A percentile compares a stretch with the other conserved stretches of the same genome.
Conservation (phyloP, 2,113 vertebrate genomes). For the Gobio gobio region DNA sequence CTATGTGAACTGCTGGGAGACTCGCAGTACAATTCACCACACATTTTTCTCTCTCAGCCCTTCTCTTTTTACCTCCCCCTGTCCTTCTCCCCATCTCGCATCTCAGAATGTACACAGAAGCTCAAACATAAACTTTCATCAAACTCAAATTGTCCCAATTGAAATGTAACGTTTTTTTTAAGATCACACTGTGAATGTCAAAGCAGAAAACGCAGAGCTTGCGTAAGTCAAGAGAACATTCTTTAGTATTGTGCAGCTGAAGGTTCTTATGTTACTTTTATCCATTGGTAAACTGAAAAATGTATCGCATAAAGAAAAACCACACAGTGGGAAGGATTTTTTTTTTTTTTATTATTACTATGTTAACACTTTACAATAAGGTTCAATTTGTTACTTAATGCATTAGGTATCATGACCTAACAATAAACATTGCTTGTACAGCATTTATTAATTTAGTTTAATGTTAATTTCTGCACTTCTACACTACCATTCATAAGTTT, state of each 20-base stretch:
- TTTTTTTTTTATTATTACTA: not conserved
- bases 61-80: constrained; percentile 34
- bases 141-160: not conserved
- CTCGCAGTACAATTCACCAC: not conserved
- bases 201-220: not conserved
- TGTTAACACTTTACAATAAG: not conserved
- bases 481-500: not conserved
- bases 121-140: not conserved
- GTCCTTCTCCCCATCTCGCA: constrained; percentile 1
- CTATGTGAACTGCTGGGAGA: not conserved
- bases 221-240: not conserved
- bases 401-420: not conserved
- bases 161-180: not conserved
- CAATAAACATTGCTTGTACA: not conserved
- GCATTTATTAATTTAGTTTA: not conserved
- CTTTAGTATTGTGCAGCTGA: not conserved
- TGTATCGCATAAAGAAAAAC: not conserved
- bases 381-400: not conserved
- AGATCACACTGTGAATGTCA: not conserved
- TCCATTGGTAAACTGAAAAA: constrained; percentile 6
- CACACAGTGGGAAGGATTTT: not conserved
- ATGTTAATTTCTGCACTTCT: not conserved
- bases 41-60: constrained; percentile 23
- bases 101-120: not conserved
- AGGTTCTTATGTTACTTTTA: not conserved